Percentiles rank a stretch among this genome's conserved stretches.
Conservation (phyloP, 1,140 invertebrate genomes). For the Scaptodrosophila lebanonensis region DNA sequence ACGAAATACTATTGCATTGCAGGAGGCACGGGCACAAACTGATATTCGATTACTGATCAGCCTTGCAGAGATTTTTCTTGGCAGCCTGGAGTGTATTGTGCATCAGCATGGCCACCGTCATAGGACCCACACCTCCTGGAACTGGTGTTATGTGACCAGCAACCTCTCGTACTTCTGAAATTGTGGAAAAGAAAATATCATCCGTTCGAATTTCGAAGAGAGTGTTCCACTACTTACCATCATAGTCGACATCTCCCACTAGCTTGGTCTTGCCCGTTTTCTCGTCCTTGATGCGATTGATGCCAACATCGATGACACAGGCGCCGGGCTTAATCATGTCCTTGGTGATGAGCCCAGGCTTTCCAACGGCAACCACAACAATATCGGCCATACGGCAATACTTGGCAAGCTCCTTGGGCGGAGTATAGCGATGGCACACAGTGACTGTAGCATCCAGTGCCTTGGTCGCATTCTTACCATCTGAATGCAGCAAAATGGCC, state of each 20-base stretch:
- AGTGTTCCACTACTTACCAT: slow-evolving; percentile 79
- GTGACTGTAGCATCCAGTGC: slow-evolving; percentile 91
- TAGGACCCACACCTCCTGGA: slow-evolving; percentile 92
- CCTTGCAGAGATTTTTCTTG: slow-evolving; percentile 60
- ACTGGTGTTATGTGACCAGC: slow-evolving; percentile 91
- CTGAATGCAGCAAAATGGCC: slow-evolving; percentile 87
- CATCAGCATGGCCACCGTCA: slow-evolving; percentile 94
- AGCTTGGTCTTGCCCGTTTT: slow-evolving; percentile 83
- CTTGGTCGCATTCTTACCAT: slow-evolving; percentile 81
- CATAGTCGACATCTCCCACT: slow-evolving; percentile 94
- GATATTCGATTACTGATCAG: neutral
- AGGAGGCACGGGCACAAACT: too few species aligned
- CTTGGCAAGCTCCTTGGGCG: slow-evolving; percentile 83
- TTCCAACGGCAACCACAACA: slow-evolving; percentile 87
- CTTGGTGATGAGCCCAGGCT: slow-evolving; percentile 87
- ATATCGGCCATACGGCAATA: slow-evolving; percentile 88
- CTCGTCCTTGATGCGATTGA: slow-evolving; percentile 83
- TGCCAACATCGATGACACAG: slow-evolving; percentile 92
- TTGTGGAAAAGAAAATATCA: slow-evolving; percentile 41
- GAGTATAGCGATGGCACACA: slow-evolving; percentile 91
- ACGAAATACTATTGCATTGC: slow-evolving; percentile 57
- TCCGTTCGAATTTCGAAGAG: too few species aligned
- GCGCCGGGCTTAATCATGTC: slow-evolving; percentile 94
- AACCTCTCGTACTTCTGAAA: slow-evolving; percentile 84
- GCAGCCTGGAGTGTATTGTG: slow-evolving; percentile 88